phyloP scores from a whole-genome alignment of 2,888 invertebrate species.

The Polietes domitor region DNA sequence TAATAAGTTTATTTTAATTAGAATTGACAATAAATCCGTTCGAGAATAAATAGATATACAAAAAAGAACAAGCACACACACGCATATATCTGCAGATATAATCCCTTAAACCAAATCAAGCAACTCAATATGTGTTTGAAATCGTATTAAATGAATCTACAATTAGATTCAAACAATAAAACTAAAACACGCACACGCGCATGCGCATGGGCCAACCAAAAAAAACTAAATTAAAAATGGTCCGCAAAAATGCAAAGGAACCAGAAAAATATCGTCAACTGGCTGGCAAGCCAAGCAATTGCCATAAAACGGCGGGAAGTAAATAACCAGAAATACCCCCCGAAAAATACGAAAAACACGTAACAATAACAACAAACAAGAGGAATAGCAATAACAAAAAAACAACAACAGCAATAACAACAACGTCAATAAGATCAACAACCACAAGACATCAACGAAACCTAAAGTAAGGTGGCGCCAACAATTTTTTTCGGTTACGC shows the following conservation, averaged over 20 bases:
- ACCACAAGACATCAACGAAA: slow-evolving; percentile 24
- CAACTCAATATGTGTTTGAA: not conserved
- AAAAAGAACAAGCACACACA: too few relatives aligned
- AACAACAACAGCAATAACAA: slow-evolving; percentile 44
- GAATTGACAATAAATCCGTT: not conserved
- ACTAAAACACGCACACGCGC: not conserved
- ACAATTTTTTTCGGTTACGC: slow-evolving; percentile 76
- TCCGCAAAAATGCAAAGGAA: not conserved
- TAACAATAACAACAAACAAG: not conserved
- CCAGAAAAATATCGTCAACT: not conserved
- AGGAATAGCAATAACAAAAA: slow-evolving; percentile 7
- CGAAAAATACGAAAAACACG: not conserved
- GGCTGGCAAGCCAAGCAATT: not conserved
- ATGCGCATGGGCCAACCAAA: not conserved
- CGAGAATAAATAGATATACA: not conserved
- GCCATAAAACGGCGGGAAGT: slow-evolving; percentile 2
- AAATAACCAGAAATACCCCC: slow-evolving; percentile 24
- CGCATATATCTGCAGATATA: not conserved
- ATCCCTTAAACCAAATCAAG: not conserved
- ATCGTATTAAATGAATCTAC: not conserved
- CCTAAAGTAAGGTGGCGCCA: slow-evolving; percentile 78
- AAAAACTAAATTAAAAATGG: not conserved
- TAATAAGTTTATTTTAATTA: not conserved
- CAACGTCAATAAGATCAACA: not conserved
- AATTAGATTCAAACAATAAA: not conserved